A percentile compares a stretch with the other conserved stretches of the same genome.
phyloP scores from a whole-genome alignment of 2,888 invertebrate species.

The Ptycholaimellus sp. region DNA sequence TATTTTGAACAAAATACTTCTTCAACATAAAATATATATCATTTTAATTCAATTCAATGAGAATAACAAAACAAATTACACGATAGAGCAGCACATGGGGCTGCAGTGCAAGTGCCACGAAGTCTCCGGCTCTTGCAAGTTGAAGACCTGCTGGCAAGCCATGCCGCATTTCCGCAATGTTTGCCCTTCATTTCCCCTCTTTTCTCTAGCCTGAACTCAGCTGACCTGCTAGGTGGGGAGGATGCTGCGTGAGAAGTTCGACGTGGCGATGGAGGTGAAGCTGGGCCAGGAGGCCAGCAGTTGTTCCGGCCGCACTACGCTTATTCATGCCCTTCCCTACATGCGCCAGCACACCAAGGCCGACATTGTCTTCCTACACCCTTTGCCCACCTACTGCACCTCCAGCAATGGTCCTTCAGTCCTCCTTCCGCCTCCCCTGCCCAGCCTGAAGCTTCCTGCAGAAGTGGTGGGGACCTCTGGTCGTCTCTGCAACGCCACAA shows the following conservation, averaged over 20 bases:
- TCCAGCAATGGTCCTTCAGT: too few species aligned
- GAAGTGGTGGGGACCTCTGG: too few species aligned
- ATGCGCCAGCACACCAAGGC: slow-evolving; percentile 19
- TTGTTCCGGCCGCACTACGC: slow-evolving; percentile 15
- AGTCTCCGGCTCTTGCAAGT: too few species aligned
- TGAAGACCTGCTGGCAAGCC: too few species aligned
- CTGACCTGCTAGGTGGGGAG: slow-evolving; percentile 30
- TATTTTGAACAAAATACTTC: too few species aligned
- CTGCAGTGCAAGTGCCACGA: too few species aligned
- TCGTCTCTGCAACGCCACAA: slow-evolving; percentile 23
- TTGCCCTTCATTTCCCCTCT: too few species aligned
- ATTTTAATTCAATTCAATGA: too few species aligned
- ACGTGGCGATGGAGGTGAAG: slow-evolving; percentile 31
- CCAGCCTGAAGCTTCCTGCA: background rate
- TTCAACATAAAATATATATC: too few species aligned
- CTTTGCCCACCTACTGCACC: slow-evolving; percentile 25
- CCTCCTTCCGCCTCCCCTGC: background rate
- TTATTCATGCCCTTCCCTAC: slow-evolving; percentile 11
- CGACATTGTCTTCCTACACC: slow-evolving; percentile 23
- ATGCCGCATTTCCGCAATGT: too few species aligned
- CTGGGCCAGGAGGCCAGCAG: slow-evolving; percentile 22
- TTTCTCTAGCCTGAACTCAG: too few species aligned
- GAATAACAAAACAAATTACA: too few species aligned
- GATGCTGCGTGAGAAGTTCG: slow-evolving; percentile 31
- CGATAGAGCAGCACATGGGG: slow-evolving; percentile 27